phyloP scores from a whole-genome alignment of 2,113 vertebrate species.

The Emydocephalus ijimae region DNA sequence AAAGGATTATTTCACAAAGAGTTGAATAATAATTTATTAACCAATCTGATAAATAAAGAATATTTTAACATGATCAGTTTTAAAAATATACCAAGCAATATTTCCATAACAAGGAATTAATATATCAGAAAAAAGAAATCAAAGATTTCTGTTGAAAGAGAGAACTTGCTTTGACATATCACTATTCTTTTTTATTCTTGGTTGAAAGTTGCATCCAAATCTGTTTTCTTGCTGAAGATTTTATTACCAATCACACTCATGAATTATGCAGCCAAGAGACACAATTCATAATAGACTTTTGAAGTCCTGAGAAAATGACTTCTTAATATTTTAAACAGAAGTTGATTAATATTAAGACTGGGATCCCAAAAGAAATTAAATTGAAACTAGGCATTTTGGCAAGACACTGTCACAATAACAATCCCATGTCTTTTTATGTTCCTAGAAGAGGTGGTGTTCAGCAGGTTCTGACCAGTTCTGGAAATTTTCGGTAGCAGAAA shows the following conservation, averaged over 20 bases:
- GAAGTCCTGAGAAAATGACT: not conserved
- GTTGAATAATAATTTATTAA: slow-evolving; percentile 28
- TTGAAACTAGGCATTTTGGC: not conserved
- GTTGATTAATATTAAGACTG: not conserved
- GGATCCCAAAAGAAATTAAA: not conserved
- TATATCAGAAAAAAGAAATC: not conserved
- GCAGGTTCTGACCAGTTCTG: too few relatives aligned
- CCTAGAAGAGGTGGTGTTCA: not conserved
- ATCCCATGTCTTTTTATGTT: not conserved
- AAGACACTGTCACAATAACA: not conserved
- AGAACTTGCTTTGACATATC: not conserved
- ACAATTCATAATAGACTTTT: not conserved
- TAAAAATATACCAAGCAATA: not conserved
- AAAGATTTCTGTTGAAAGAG: not conserved
- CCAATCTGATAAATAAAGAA: not conserved
- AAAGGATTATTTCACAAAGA: not conserved
- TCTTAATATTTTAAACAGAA: not conserved
- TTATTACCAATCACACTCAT: not conserved
- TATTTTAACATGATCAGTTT: not conserved
- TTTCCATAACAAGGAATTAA: not conserved
- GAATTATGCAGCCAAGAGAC: not conserved
- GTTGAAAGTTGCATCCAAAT: not conserved
- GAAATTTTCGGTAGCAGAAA: too few relatives aligned
- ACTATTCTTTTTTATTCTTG: not conserved
- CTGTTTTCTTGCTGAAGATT: not conserved